Evolutionary conservation across 2,888 invertebrate genomes (phyloP).

Genomic region (Notodonta dromedarius): DNA sequence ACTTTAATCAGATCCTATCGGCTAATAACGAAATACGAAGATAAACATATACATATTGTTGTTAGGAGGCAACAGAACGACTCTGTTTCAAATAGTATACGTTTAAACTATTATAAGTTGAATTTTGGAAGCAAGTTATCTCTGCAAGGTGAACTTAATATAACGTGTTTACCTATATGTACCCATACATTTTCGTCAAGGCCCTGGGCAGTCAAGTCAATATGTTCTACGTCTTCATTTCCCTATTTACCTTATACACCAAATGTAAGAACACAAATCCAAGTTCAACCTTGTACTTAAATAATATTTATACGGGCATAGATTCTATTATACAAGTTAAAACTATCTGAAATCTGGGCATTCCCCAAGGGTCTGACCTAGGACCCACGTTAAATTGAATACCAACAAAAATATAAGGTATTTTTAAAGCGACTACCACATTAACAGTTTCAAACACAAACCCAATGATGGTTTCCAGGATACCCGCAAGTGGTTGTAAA

Average conservation of each 20-base stretch:
- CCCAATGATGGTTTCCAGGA: slow-evolving; percentile 39
- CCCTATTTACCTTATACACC: background rate
- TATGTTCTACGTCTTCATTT: slow-evolving; percentile 12
- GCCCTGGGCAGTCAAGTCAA: background rate
- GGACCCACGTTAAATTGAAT: background rate
- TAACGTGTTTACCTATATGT: no score
- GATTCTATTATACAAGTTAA: background rate
- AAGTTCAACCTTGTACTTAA: no score
- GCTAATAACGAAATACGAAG: background rate
- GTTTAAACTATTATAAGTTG: no score
- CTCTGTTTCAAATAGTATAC: no score
- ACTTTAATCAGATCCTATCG: background rate
- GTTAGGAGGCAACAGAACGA: no score
- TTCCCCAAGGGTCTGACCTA: slow-evolving; percentile 10
- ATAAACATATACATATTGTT: background rate
- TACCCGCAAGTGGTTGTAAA: slow-evolving; percentile 55
- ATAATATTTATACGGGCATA: no score
- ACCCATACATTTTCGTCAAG: background rate
- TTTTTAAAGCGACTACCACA: background rate
- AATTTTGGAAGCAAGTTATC: no score
- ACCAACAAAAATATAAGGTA: background rate
- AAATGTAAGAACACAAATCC: no score
- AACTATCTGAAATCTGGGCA: background rate
- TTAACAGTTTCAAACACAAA: background rate
- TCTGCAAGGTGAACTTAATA: no score